Evolutionary conservation across 2,797 vertebrate genomes (phyloP).

Genomic region (Falco berigora): DNA sequence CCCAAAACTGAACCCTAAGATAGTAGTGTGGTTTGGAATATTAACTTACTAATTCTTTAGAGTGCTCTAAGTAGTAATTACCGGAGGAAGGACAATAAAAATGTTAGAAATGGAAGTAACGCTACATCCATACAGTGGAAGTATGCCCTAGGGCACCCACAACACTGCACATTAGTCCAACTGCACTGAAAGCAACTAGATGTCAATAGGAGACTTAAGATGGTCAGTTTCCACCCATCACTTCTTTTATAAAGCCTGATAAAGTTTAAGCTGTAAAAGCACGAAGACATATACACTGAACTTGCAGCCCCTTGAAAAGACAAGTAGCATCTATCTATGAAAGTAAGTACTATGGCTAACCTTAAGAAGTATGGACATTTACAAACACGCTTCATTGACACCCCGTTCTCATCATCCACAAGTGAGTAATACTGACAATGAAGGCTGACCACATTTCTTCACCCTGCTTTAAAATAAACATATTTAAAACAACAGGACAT

Average conservation of each 20-base stretch:
- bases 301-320: neutral
- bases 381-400: neutral
- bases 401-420: neutral
- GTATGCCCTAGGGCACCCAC: neutral
- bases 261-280: neutral
- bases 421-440: neutral
- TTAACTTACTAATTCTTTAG: neutral
- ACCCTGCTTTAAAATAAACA: neutral
- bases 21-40: neutral
- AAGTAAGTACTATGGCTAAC: neutral
- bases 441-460: neutral
- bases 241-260: neutral
- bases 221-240: neutral
- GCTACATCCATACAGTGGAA: neutral
- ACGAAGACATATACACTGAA: accelerated
- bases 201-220: neutral
- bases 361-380: neutral
- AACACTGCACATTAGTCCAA: neutral
- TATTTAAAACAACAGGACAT: neutral
- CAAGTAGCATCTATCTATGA: neutral
- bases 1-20: neutral
- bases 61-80: neutral
- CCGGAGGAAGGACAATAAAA: neutral
- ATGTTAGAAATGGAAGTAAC: neutral
- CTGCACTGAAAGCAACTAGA: neutral